Conservation (phyloP, 2,113 vertebrate genomes). For the Podocnemis expansa region DNA sequence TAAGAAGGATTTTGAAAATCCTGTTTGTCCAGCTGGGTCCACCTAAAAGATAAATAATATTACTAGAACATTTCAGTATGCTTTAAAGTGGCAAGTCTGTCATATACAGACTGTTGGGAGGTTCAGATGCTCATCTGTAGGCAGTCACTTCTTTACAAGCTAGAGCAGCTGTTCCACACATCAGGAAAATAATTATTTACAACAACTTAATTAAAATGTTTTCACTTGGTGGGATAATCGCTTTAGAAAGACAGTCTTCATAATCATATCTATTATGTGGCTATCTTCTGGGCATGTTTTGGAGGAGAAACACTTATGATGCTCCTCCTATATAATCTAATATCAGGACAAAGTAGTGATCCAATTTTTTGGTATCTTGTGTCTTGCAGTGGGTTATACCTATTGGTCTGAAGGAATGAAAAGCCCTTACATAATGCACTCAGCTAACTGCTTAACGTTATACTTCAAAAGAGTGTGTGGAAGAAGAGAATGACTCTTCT, state of each 20-base stretch:
- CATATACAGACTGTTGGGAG: fast-evolving
- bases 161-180: neutral
- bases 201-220: neutral
- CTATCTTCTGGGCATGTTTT: neutral
- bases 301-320: neutral
- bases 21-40: neutral
- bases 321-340: neutral
- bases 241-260: neutral
- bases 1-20: neutral
- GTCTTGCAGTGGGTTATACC: neutral
- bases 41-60: neutral
- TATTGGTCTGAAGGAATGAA: neutral
- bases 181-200: neutral
- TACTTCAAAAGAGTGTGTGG: neutral
- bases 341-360: neutral
- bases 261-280: neutral
- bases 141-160: neutral
- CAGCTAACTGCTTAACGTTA: neutral
- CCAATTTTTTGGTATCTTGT: neutral
- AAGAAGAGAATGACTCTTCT: neutral
- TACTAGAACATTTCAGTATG: neutral
- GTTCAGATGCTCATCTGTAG: neutral
- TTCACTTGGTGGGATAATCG: neutral
- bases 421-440: fast-evolving
- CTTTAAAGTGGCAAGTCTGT: neutral